Percentiles rank a stretch among this genome's conserved stretches.
Evolutionary conservation across 1,140 invertebrate species (phyloP).

Genomic region (Achatina immaculata): DNA sequence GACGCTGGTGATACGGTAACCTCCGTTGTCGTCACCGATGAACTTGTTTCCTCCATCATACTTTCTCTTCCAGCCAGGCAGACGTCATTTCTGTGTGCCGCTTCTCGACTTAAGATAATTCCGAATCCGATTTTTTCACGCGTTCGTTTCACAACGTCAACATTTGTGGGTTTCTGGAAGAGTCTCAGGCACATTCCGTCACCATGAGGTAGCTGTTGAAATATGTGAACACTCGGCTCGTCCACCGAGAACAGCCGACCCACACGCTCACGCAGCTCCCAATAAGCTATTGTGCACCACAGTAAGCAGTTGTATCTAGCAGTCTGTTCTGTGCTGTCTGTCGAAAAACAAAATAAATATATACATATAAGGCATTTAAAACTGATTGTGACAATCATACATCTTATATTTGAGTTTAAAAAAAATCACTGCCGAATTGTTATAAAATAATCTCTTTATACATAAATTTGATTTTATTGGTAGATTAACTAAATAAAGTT

Average conservation of each 20-base stretch:
- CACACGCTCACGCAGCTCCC: constrained; percentile 85
- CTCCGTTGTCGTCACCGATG: neutral
- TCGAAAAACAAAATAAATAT: neutral
- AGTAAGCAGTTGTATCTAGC: constrained; percentile 10
- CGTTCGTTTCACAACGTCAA: constrained; percentile 74
- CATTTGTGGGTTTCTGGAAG: constrained; percentile 71
- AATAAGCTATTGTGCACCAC: constrained; percentile 92
- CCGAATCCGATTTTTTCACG: constrained; percentile 79
- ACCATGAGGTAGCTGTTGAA: constrained; percentile 79
- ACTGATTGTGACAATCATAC: too few species aligned
- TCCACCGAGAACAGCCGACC: constrained; percentile 84
- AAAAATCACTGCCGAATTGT: too few species aligned
- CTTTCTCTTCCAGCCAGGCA: neutral
- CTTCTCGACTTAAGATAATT: constrained; percentile 83
- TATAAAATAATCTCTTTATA: too few species aligned
- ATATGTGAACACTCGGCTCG: constrained; percentile 82
- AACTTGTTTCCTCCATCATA: too few species aligned
- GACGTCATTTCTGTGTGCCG: constrained; percentile 45
- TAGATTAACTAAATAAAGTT: too few species aligned
- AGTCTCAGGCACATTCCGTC: constrained; percentile 82
- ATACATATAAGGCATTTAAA: too few species aligned
- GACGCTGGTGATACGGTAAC: neutral
- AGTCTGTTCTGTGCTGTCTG: constrained; percentile 10
- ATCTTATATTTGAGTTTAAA: too few species aligned
- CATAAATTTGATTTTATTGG: too few species aligned